These are phyloP conservation scores for Anneissia japonica DNA, from an alignment of 35 echinoderm and acorn worm genomes.

Conservation along the genomic window DNA sequence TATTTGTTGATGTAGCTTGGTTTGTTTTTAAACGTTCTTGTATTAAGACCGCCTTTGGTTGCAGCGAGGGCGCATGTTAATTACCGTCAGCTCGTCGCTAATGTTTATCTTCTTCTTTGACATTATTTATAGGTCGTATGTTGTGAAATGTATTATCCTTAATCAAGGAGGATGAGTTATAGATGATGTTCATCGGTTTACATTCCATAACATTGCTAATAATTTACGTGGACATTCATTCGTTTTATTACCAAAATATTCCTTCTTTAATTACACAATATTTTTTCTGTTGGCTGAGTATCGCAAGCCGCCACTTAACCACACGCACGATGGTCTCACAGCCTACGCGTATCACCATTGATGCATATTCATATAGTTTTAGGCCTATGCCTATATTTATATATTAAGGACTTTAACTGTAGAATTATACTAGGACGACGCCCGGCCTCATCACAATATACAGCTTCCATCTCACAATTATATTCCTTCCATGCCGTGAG, in stretches of 20 bases:
- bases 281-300: neutral
- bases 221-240: neutral
- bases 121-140: neutral
- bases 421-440: no score
- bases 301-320: neutral
- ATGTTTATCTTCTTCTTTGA: neutral
- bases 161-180: neutral
- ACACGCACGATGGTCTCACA: no score
- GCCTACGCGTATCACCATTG: no score
- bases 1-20: neutral
- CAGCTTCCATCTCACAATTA: no score
- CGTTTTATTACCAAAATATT: neutral
- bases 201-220: neutral
- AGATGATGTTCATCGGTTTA: neutral
- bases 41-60: neutral
- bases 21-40: neutral
- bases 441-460: no score
- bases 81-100: neutral
- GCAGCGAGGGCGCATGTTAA: neutral
- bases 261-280: neutral
- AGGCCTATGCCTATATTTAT: no score
- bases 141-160: neutral
- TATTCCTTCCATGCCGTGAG: no score
- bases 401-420: no score
- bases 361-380: no score